A percentile compares a stretch with the other conserved stretches of the same genome.
Evolutionary conservation across 2,797 vertebrate species (phyloP).

Genomic region (Lacerta agilis): DNA sequence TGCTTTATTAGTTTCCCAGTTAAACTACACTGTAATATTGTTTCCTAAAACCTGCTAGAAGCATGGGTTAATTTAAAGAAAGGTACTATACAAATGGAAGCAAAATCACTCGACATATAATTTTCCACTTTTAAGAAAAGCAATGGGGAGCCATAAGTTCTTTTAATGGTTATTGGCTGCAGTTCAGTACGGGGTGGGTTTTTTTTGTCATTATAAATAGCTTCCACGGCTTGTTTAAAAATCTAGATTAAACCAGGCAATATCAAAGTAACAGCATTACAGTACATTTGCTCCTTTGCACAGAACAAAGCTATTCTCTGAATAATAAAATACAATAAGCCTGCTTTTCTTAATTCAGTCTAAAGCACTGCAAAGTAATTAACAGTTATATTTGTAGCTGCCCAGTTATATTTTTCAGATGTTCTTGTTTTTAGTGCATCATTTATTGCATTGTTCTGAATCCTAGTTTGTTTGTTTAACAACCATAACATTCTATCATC

Average conservation of each 20-base stretch:
- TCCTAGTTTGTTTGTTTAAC: not conserved
- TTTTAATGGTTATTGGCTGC: conserved; percentile 35
- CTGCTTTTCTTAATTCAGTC: conserved; percentile 17
- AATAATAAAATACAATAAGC: not conserved
- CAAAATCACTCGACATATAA: not conserved
- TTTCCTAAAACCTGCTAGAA: conserved; percentile 35
- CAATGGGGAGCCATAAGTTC: conserved; percentile 1
- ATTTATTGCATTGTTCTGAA: not conserved
- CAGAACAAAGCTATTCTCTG: conserved; percentile 1
- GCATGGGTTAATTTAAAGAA: conserved; percentile 23
- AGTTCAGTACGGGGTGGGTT: conserved; percentile 20
- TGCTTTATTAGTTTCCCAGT: not conserved
- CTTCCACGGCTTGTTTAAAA: conserved; percentile 47
- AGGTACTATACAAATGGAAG: conserved; percentile 33
- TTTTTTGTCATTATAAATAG: conserved; percentile 12
- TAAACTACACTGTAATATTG: conserved; percentile 33
- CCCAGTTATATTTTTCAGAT: not conserved
- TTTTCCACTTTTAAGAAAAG: not conserved
- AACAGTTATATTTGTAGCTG: conserved; percentile 38
- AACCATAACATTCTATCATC: conserved; percentile 29
- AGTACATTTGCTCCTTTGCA: not conserved
- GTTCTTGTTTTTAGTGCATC: conserved; percentile 17
- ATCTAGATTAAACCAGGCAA: conserved; percentile 29
- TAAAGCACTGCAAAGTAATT: conserved; percentile 6
- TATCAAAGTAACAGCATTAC: conserved; percentile 13